Base-by-base conservation (phyloP, 2,888 invertebrate species). In the Mesorhabditis belari region DNA sequence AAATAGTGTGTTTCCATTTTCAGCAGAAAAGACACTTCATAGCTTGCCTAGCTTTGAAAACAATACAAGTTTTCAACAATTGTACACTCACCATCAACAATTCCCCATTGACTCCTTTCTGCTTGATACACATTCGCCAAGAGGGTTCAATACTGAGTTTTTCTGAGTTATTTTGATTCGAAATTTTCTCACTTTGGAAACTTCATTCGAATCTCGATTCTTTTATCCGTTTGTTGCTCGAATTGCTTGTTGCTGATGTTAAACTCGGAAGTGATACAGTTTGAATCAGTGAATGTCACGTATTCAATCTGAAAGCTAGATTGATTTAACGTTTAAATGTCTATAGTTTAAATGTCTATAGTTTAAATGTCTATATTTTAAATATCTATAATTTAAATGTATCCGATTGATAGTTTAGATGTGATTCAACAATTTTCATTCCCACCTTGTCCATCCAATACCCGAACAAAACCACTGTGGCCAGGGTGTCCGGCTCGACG, bases 391-490 rank as follows among this genome's bases (percentile, higher is more conserved):
- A n/a, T n/a, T n/a, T n/a, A n/a, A n/a, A n/a, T n/a, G n/a, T n/a
- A n/a, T n/a, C n/a, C n/a, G n/a, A n/a, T n/a, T n/a, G n/a, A n/a
- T n/a, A n/a, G n/a, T n/a, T n/a, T n/a, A n/a, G n/a, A n/a, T n/a
- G n/a, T n/a, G n/a, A n/a, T n/a, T n/a, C n/a, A n/a, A n/a, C n/a
- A n/a, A n/a, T 23, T 6, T 5, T 5, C 27, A 19, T 51, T 12
- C 23, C 54, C 55, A 79, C 72, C 61, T 77, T 71, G 66, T 79
- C 76, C 24, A 79, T 52, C 60, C 71, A 75, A 63, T 70, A 68
- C 2, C 79, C 79, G 52, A 77, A 79, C 21, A 79, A 57, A 1
- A 79, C 73, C 17, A 77, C 65, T 6, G 67, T 63, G 3, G 76
- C 72, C 9, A 44, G 29, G 5, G 62, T 62, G 53, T 75, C 65